These are phyloP conservation scores for Oreochromis niloticus DNA, from an alignment of 2,113 vertebrate genomes.

Conservation along the genomic window DNA sequence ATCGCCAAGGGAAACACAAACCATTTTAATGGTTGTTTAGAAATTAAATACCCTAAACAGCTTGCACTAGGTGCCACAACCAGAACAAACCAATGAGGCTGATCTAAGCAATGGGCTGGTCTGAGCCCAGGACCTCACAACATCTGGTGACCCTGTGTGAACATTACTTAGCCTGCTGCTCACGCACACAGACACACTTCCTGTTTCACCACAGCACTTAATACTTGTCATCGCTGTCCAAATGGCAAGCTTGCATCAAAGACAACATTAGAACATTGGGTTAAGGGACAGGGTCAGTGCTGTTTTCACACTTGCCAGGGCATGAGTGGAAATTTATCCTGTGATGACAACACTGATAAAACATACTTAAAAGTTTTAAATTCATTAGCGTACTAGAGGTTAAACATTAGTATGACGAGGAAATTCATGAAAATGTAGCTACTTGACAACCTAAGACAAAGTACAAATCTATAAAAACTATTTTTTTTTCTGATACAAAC, in stretches of 20 bases:
- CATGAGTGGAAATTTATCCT: constrained; percentile 35
- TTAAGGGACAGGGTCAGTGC: constrained; percentile 29
- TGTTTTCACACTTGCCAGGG: constrained; percentile 34
- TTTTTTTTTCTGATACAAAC: not conserved
- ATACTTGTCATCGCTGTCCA: constrained; percentile 61
- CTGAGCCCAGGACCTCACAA: constrained; percentile 63
- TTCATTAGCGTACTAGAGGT: not conserved
- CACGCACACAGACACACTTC: constrained; percentile 43
- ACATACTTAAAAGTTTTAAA: constrained; percentile 19
- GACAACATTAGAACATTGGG: constrained; percentile 44
- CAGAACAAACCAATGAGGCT: constrained; percentile 73
- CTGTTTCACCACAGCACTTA: constrained; percentile 58
- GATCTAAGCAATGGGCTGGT: constrained; percentile 70
- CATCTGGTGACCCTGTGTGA: constrained; percentile 78
- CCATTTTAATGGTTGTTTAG: constrained; percentile 79
- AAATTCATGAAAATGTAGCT: not conserved
- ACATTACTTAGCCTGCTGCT: constrained; percentile 67
- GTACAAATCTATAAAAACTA: not conserved
- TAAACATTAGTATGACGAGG: not conserved
- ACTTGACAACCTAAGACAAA: not conserved
- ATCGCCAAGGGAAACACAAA: constrained; percentile 79
- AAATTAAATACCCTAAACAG: constrained; percentile 77
- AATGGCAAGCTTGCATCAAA: constrained; percentile 58
- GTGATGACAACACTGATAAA: constrained; percentile 35
- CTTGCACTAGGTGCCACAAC: constrained; percentile 71